Evolutionary conservation across 2,888 invertebrate genomes (phyloP).

Genomic region (Drosophila lacicola): DNA sequence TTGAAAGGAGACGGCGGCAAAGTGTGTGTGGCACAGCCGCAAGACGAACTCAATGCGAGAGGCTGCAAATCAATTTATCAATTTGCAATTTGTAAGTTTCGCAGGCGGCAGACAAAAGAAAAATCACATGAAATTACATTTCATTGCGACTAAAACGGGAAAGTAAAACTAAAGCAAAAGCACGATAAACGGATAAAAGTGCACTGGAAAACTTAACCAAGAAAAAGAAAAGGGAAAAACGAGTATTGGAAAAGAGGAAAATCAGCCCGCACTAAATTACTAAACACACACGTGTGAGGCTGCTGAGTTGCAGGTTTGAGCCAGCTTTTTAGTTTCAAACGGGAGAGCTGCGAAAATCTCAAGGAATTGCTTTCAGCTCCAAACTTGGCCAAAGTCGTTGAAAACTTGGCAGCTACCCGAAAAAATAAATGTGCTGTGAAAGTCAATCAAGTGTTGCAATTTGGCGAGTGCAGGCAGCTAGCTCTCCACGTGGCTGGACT

Average conservation of each 20-base stretch:
- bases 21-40: conserved; percentile 24
- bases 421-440: conserved; percentile 77
- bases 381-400: conserved; percentile 76
- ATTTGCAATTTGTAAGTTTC: conserved; percentile 71
- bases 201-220: conserved; percentile 8
- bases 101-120: conserved; percentile 53
- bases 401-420: conserved; percentile 60
- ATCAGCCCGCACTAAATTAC: conserved; percentile 48
- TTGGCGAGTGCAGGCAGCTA: conserved; percentile 42
- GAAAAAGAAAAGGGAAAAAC: background rate
- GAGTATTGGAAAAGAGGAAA: background rate
- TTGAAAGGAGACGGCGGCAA: conserved; percentile 19
- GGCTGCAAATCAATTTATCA: conserved; percentile 74
- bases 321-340: conserved; percentile 14
- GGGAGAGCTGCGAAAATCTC: conserved; percentile 43
- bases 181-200: conserved; percentile 19
- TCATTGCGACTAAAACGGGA: conserved; percentile 53
- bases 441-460: conserved; percentile 79
- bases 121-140: conserved; percentile 74
- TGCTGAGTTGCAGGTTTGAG: conserved; percentile 50
- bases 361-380: conserved; percentile 69
- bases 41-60: conserved; percentile 31
- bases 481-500: conserved; percentile 8
- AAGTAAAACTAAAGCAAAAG: conserved; percentile 23
- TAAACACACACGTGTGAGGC: conserved; percentile 44